Evolutionary conservation across 1,140 invertebrate species (phyloP).

Genomic region (Lepeophtheirus salmonis): DNA sequence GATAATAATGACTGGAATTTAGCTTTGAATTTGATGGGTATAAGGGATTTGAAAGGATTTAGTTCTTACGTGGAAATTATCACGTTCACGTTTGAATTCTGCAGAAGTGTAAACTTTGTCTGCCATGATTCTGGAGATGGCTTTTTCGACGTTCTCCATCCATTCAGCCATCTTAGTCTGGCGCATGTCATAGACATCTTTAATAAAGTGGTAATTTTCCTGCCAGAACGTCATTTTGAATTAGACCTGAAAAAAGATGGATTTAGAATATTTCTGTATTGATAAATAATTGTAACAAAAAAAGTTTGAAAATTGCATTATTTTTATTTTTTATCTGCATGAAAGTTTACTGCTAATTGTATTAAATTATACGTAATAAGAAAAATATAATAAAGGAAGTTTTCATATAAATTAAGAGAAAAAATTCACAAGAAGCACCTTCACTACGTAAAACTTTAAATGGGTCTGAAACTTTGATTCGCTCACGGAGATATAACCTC

Average conservation of each 20-base stretch:
- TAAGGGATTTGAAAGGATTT: background rate
- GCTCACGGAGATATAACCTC: background rate
- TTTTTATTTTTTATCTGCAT: no score
- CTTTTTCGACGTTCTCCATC: constrained; percentile 24
- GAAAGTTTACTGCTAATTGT: no score
- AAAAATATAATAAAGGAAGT: background rate
- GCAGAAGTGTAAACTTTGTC: constrained; percentile 20
- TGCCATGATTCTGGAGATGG: constrained; percentile 22
- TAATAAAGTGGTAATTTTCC: constrained; percentile 24
- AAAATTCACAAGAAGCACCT: background rate
- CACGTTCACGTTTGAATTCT: constrained; percentile 18
- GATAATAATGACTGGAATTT: background rate
- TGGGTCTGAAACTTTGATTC: background rate
- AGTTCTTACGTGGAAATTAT: constrained; percentile 18
- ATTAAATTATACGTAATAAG: background rate
- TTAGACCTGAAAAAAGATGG: background rate
- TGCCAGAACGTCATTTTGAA: constrained; percentile 25
- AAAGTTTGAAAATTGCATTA: background rate
- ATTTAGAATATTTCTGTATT: background rate
- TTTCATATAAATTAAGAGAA: background rate
- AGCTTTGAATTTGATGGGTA: background rate
- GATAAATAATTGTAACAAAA: background rate
- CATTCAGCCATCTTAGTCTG: constrained; percentile 23
- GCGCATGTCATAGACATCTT: constrained; percentile 24
- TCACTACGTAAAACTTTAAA: no score